Conservation (phyloP, 2,797 vertebrate species). For the Thripadectes ignobilis region DNA sequence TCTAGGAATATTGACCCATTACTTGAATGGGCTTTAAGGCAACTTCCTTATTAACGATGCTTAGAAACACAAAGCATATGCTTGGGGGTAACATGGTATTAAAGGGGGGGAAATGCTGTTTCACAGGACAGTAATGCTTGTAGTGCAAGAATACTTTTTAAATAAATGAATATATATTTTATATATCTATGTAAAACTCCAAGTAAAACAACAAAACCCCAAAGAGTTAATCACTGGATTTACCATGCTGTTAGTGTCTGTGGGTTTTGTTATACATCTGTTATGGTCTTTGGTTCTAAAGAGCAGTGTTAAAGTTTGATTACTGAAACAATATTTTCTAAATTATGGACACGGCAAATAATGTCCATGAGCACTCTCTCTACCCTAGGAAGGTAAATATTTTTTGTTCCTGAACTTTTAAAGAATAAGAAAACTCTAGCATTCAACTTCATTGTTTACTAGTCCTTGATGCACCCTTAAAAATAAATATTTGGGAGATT, state of each 20-base stretch:
- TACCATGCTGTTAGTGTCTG: not conserved
- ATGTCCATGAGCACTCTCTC: not conserved
- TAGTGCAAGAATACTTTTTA: not conserved
- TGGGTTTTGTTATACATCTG: not conserved
- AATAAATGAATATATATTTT: not conserved
- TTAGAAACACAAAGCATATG: constrained; percentile 61
- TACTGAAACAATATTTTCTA: constrained; percentile 2
- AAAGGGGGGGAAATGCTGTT: not conserved
- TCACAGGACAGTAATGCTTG: not conserved
- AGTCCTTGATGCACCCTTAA: not conserved
- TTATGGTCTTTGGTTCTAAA: not conserved
- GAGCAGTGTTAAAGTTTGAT: not conserved
- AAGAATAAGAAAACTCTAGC: not conserved
- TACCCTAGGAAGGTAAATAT: not conserved
- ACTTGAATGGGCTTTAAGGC: constrained; percentile 36
- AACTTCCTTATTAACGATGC: constrained; percentile 45
- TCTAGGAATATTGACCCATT: constrained; percentile 35
- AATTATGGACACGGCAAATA: not conserved
- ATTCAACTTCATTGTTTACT: not conserved
- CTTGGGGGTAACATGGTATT: not conserved
- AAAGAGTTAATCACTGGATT: not conserved
- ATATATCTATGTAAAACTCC: not conserved
- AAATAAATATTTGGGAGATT: not conserved
- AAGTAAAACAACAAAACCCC: not conserved
- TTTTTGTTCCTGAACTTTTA: not conserved